A percentile compares a stretch with the other conserved stretches of the same genome.
phyloP scores from a whole-genome alignment of 2,888 invertebrate species.

The Pinctada fucata region DNA sequence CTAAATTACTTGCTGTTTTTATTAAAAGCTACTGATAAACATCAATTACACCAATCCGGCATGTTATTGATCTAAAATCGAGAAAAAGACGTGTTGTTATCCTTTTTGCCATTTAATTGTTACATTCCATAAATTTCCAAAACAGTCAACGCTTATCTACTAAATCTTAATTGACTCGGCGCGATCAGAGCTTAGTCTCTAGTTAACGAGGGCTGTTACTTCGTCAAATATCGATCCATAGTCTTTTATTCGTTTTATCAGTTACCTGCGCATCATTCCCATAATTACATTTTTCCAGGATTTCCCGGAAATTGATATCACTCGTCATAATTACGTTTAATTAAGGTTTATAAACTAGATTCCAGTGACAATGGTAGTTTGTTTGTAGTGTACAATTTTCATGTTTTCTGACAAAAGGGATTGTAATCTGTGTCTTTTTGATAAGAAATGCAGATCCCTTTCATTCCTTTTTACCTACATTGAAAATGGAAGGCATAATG shows the following conservation, averaged over 20 bases:
- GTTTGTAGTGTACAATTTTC: no score
- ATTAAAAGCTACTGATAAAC: slow-evolving; percentile 10
- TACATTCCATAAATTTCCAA: slow-evolving; percentile 17
- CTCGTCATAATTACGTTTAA: slow-evolving; percentile 30
- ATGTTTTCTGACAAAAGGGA: no score
- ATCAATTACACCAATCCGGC: slow-evolving; percentile 22
- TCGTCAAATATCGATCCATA: slow-evolving; percentile 15
- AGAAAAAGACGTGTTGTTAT: slow-evolving; percentile 16
- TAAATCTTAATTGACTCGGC: slow-evolving; percentile 35
- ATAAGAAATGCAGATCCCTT: no score
- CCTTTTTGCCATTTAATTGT: slow-evolving; percentile 3
- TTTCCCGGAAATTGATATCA: slow-evolving; percentile 14
- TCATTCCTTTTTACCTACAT: no score
- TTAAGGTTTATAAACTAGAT: slow-evolving; percentile 1
- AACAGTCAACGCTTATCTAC: slow-evolving; percentile 20
- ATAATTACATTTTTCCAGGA: slow-evolving; percentile 1
- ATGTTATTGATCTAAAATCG: slow-evolving; percentile 18
- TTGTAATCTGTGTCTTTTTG: no score
- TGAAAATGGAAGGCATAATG: no score
- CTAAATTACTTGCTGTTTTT: slow-evolving; percentile 25
- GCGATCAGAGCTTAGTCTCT: slow-evolving; percentile 25
- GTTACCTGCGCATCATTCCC: slow-evolving; percentile 19
- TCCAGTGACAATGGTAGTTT: no score
- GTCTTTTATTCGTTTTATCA: slow-evolving; percentile 23
- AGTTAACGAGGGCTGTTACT: slow-evolving; percentile 33